Conservation (phyloP, 1,140 invertebrate species). For the Aphelenchoides fujianensis region DNA sequence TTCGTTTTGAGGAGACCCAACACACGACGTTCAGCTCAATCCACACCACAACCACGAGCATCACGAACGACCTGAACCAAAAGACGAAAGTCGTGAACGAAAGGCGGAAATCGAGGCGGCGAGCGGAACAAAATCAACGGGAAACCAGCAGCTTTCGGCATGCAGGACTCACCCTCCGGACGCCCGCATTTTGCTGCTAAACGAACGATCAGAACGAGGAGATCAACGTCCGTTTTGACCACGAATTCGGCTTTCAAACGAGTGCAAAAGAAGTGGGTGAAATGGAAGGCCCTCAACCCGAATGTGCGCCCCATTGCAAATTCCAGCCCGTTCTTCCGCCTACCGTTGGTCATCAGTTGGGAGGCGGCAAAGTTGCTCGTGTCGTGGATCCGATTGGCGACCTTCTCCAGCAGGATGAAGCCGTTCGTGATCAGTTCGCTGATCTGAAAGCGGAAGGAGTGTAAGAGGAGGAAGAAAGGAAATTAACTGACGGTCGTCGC, state of each 20-base stretch:
- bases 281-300: no score
- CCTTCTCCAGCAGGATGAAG: conserved; percentile 29
- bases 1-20: no score
- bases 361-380: conserved; percentile 37
- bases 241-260: no score
- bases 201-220: no score
- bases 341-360: conserved; percentile 42
- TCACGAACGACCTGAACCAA: not conserved
- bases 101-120: no score
- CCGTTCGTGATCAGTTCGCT: conserved; percentile 10
- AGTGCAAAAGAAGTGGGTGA: no score
- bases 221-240: no score
- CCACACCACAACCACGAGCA: no score
- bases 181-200: not conserved
- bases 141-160: not conserved
- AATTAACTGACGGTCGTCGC: not conserved
- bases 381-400: conserved; percentile 37
- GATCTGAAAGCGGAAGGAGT: conserved; percentile 27
- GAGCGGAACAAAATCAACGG: not conserved
- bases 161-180: not conserved
- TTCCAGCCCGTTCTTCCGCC: no score
- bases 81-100: not conserved
- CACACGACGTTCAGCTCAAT: no score
- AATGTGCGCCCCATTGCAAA: no score
- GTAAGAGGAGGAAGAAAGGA: not conserved